Base-by-base conservation (phyloP, 2,888 invertebrate species). In the Rhaphigaster nebulosa region DNA sequence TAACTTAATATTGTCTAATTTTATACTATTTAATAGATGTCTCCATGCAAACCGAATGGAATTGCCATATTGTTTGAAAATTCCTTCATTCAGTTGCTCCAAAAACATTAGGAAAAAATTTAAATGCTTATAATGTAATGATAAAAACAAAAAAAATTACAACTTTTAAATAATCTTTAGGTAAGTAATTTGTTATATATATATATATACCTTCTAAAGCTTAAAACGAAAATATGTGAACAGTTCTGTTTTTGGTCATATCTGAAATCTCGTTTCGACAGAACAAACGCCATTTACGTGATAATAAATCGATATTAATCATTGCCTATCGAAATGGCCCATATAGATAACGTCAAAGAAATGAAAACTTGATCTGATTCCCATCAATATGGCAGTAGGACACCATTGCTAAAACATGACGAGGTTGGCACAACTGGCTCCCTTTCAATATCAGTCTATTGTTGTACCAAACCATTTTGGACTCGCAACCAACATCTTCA, bases 301-400 rank as follows among this genome's bases (percentile, higher is more conserved):
- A 65, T 65, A 65, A 65, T n/a, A 29, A 65, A 65, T 65, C 65
- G 65, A 65, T 65, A 15, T 29, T 29, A 65, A 65, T 65, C 65
- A 29, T 2, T 1, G 12, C 65, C 29, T 65, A 65, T 65, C 65
- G 65, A 65, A 13, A 65, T 65, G 13, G 3, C 65, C 65, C 1
- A 65, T 8, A 65, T 65, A n/a, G 65, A 65, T 65, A 65, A 15
- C 15, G 29, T 15, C 65, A 15, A 65, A 65, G 65, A 29, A 65
- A 65, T 12, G 12, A 65, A 65, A 65, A 65, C 65, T 65, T n/a
- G 65, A 29, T n/a, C n/a, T 13, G 15, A 1, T 0, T 13, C 10
- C 1, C 29, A 1, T 65, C 15, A 29, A 6, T 26, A 26, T 26
- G 56, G 56, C 56, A 56, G 56, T 56, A 26, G 56, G 26, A 26